phyloP scores from a whole-genome alignment of 1,140 invertebrate species.

The Caenorhabditis inopinata region DNA sequence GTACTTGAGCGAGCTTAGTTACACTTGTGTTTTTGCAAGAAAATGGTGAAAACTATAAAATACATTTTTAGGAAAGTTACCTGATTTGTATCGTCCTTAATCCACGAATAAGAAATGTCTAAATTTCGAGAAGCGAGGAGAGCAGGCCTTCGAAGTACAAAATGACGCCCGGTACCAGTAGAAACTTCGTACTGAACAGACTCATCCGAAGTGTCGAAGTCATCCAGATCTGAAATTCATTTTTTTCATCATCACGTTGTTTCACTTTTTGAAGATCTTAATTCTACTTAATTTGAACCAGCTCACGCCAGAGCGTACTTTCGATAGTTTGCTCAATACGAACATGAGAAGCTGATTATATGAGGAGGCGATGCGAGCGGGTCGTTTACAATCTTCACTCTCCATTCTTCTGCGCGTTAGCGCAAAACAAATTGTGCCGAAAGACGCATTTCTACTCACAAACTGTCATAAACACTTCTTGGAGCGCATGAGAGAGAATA shows the following conservation, averaged over 20 bases:
- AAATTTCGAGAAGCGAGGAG: slow-evolving; percentile 23
- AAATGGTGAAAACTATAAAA: too few relatives aligned
- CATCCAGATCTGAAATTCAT: slow-evolving; percentile 44
- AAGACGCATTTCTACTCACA: background rate
- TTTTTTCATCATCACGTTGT: background rate
- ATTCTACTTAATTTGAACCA: background rate
- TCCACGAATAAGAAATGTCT: slow-evolving; percentile 36
- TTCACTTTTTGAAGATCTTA: background rate
- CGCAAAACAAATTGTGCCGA: slow-evolving; percentile 8
- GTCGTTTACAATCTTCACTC: background rate
- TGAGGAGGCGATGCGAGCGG: background rate
- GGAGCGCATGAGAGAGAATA: background rate
- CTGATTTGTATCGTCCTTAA: slow-evolving; percentile 16
- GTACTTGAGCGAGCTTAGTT: too few relatives aligned
- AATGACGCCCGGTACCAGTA: background rate
- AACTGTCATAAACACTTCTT: slow-evolving; percentile 32
- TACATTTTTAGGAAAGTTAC: background rate
- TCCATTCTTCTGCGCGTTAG: background rate
- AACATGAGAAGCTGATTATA: slow-evolving; percentile 34
- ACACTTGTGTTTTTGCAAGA: too few relatives aligned
- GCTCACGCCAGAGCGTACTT: background rate
- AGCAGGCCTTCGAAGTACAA: slow-evolving; percentile 23
- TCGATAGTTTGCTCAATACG: slow-evolving; percentile 24
- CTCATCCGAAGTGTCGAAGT: slow-evolving; percentile 37
- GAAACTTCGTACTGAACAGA: slow-evolving; percentile 25